These are phyloP conservation scores for Nymphalis polychloros DNA, from an alignment of 2,888 invertebrate species.

Conservation along the genomic window DNA sequence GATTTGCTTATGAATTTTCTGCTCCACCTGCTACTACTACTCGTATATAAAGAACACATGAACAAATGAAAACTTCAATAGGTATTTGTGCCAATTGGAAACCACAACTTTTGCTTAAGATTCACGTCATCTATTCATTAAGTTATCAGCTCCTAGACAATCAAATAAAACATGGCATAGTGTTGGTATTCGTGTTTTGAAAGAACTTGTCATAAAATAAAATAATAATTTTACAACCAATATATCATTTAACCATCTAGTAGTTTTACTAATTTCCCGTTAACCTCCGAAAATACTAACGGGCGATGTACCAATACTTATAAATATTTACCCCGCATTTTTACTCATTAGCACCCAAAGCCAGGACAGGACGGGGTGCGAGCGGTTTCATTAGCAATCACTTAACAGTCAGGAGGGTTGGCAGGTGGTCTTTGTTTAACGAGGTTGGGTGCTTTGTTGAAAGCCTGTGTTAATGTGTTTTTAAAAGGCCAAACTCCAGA, in stretches of 20 bases:
- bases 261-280: neutral
- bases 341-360: constrained; percentile 48
- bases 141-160: too few species aligned
- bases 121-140: too few species aligned
- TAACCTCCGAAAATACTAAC: constrained; percentile 14
- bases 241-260: neutral
- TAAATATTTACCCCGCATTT: constrained; percentile 63
- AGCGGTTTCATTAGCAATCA: constrained; percentile 62
- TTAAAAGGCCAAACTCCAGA: neutral
- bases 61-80: too few species aligned
- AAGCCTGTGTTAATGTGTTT: constrained; percentile 34
- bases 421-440: constrained; percentile 80
- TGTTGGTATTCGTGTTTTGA: too few species aligned
- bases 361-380: constrained; percentile 48
- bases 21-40: too few species aligned
- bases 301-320: constrained; percentile 31
- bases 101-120: too few species aligned
- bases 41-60: too few species aligned
- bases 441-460: constrained; percentile 40
- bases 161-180: too few species aligned
- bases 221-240: too few species aligned
- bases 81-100: too few species aligned
- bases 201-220: too few species aligned
- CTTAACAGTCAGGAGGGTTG: constrained; percentile 67
- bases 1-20: too few species aligned